Percentiles rank a stretch among this genome's conserved stretches.
These are phyloP conservation scores for Macrosoma leucophasiata DNA, from an alignment of 2,888 invertebrate genomes.

Conservation along the genomic window DNA sequence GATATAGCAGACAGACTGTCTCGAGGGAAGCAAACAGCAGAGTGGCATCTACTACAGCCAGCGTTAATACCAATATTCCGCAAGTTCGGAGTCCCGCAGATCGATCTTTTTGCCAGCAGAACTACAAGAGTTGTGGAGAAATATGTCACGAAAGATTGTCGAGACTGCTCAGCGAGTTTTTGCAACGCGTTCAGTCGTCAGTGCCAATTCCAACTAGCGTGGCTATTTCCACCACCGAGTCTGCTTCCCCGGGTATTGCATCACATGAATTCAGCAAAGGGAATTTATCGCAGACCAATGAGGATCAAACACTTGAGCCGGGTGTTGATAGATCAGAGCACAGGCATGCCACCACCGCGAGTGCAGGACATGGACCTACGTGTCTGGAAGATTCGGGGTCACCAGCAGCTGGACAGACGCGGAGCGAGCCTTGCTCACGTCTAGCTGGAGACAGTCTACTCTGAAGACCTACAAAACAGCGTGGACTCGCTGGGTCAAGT, in stretches of 20 bases:
- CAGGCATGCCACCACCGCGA: conserved; percentile 16
- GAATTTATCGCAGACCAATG: conserved; percentile 10
- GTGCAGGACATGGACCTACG: conserved; percentile 15
- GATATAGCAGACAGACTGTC: conserved; percentile 13
- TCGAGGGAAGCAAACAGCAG: conserved; percentile 2
- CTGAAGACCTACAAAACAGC: conserved; percentile 4
- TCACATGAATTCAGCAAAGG: conserved; percentile 21
- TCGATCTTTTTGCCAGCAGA: conserved; percentile 13
- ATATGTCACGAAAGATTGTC: conserved; percentile 5
- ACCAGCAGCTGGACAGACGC: conserved; percentile 9
- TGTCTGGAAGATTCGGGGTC: conserved; percentile 19
- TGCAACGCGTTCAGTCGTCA: conserved; percentile 10
- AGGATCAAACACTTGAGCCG: conserved; percentile 12
- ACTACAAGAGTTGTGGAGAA: conserved; percentile 7
- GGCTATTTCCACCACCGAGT: conserved; percentile 14
- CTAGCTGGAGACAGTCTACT: conserved; percentile 3
- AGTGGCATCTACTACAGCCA: conserved; percentile 15
- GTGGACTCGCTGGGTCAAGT: conserved; percentile 3
- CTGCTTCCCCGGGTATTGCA: conserved; percentile 12
- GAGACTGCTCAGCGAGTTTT: not conserved
- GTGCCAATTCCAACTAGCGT: conserved; percentile 11
- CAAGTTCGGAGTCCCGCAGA: conserved; percentile 8
- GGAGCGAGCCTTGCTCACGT: not conserved
- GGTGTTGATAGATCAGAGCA: conserved; percentile 14
- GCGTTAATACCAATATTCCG: conserved; percentile 3